phyloP scores from a whole-genome alignment of 2,888 invertebrate genomes.

The Hipparchia sbordonii region DNA sequence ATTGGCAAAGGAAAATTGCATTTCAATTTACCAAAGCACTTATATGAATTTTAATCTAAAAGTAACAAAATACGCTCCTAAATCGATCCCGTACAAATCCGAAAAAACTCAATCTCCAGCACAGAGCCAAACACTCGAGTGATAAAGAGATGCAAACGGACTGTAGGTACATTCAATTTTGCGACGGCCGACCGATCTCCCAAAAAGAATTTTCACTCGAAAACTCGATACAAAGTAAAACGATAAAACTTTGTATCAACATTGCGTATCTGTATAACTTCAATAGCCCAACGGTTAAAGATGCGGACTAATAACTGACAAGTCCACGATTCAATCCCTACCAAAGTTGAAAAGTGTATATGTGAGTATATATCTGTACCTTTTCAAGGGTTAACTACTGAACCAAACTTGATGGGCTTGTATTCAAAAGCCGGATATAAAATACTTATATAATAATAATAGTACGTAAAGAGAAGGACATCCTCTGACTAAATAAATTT shows the following conservation, averaged over 20 bases:
- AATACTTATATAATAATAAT: no score
- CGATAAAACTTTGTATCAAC: constrained; percentile 13
- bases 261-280: no score
- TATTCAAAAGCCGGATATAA: no score
- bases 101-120: constrained; percentile 35
- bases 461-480: no score
- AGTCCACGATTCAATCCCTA: no score
- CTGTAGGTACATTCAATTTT: constrained; percentile 41
- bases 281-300: no score
- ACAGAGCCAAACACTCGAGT: constrained; percentile 34
- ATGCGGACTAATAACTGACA: no score
- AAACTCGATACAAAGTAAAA: constrained; percentile 28
- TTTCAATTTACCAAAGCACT: constrained; percentile 24
- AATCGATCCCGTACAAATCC: constrained; percentile 12
- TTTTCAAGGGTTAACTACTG: no score
- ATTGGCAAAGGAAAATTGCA: constrained; percentile 22
- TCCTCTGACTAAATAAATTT: no score
- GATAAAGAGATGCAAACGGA: constrained; percentile 42
- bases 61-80: constrained; percentile 35
- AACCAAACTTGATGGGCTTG: no score
- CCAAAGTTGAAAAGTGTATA: no score
- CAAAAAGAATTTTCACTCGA: constrained; percentile 39
- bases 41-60: constrained; percentile 37
- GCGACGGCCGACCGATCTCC: constrained; percentile 37
- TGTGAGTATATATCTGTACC: no score